Evolutionary conservation across 2,797 vertebrate genomes (phyloP), one percentile per base, ranked within the genome.

Genomic region (Chiropotes sagulatus): DNA sequence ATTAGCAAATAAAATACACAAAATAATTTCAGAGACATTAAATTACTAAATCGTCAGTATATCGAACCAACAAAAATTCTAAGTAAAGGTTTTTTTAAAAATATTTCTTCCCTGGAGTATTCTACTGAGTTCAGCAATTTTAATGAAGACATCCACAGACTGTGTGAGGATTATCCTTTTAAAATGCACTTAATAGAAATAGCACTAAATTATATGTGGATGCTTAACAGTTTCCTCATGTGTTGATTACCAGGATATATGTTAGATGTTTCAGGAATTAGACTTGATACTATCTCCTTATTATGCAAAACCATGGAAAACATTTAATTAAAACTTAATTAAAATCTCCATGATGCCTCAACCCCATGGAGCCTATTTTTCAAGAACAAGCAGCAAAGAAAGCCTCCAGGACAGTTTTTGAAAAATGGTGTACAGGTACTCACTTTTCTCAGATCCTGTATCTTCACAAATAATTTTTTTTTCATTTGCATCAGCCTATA

Each of bases 281-380:
- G 89, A 97, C 96, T 89, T 92, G 97, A 96, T 98, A 92, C 86
- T 97, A 96, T 58, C 96, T 87, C 44, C 84, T 95, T 96, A 88
- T 97, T 97, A 86, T 96, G 61, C 44, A 96, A 98, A 98, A 97
- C 88, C 96, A 72, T 75, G 54, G 85, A 98, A 98, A 98, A 97
- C 96, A 98, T 97, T 97, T 98, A 98, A 98, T 98, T 98, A 98
- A 97, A 91, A 15, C 95, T 97, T 97, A 97, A 97, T 98, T 98
- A 97, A 98, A 98, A 88, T 83, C 90, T 98, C 94, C 94, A 97
- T 95, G 94, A 97, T 95, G 88, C 88, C 96, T 95, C 79, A 97
- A 76, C 61, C 84, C 96, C 94, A 79, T 50, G 33, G 88, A 96
- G 94, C 44, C 80, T 84, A 88, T 97, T 97, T 98, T 93, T 80